Conservation (phyloP, 1,140 invertebrate species). For the Neodiprion virginianus region DNA sequence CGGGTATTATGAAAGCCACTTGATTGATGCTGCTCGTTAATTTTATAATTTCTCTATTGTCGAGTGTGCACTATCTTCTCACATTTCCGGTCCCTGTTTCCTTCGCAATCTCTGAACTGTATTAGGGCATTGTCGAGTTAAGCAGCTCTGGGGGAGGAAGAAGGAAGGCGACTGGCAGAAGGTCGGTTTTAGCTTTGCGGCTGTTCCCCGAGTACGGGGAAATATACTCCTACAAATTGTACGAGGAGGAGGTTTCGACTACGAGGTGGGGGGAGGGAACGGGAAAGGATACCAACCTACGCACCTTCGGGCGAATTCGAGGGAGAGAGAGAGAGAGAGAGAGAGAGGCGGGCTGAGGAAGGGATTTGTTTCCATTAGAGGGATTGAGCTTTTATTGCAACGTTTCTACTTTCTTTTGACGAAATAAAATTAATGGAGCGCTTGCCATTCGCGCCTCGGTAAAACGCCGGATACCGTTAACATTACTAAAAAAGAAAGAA, state of each 20-base stretch:
- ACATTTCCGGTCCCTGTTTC: background rate
- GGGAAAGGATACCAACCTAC: background rate
- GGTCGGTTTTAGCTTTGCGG: background rate
- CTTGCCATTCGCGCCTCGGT: background rate
- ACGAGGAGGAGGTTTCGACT: conserved; percentile 32
- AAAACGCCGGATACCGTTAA: too few relatives aligned
- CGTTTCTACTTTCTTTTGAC: conserved; percentile 36
- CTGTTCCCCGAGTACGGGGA: background rate
- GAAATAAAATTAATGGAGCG: conserved; percentile 4
- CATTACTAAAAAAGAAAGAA: too few relatives aligned
- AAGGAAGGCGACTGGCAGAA: conserved; percentile 12
- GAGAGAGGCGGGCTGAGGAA: conserved; percentile 29
- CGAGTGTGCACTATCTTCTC: background rate
- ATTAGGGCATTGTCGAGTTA: conserved; percentile 7
- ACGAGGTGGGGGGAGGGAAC: background rate
- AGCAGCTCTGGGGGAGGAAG: conserved; percentile 17
- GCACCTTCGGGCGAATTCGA: background rate
- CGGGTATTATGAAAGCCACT: conserved; percentile 30
- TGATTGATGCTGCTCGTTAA: conserved; percentile 50
- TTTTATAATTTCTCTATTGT: conserved; percentile 45
- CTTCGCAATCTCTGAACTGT: background rate
- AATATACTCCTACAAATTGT: conserved; percentile 61
- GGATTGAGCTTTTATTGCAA: conserved; percentile 60
- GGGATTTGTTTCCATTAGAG: conserved; percentile 62
- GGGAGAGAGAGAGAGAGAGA: background rate